Conservation (phyloP, 1,140 invertebrate species). For the Ptiloglossa arizonensis region DNA sequence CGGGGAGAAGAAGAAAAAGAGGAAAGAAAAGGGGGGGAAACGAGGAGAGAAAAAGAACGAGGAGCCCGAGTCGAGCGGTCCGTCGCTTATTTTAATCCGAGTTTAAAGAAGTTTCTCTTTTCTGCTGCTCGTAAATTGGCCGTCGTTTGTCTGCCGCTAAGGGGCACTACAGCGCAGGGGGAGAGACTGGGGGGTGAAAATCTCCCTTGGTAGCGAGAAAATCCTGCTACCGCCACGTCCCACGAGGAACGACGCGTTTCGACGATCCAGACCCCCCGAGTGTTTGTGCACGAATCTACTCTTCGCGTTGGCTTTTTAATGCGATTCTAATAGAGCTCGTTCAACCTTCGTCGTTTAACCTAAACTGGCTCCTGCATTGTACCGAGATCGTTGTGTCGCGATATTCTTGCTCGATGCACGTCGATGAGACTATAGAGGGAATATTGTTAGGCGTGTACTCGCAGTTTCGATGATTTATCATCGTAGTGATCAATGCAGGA, state of each 20-base stretch:
- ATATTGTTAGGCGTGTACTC: no score
- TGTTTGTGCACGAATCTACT: slow-evolving; percentile 19
- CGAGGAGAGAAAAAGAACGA: neutral
- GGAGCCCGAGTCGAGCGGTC: neutral
- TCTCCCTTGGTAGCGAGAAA: slow-evolving; percentile 18
- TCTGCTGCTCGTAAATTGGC: slow-evolving; percentile 74
- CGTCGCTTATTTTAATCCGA: slow-evolving; percentile 74
- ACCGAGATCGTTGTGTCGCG: no score
- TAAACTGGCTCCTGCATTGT: no score
- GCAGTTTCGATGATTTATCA: no score
- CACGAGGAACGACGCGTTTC: neutral
- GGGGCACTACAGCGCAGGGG: slow-evolving; percentile 7
- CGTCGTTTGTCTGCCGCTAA: slow-evolving; percentile 72
- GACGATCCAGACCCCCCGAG: slow-evolving; percentile 26
- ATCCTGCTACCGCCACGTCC: neutral
- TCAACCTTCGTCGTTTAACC: no score
- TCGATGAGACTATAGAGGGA: no score
- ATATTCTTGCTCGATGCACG: no score
- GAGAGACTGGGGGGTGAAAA: slow-evolving; percentile 26
- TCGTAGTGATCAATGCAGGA: no score
- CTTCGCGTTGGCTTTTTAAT: neutral
- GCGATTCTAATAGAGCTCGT: neutral
- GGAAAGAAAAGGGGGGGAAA: neutral
- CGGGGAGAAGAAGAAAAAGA: slow-evolving; percentile 4
- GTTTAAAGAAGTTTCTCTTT: slow-evolving; percentile 73